Conservation (phyloP, 2,888 invertebrate species). For the Panopea generosa region DNA sequence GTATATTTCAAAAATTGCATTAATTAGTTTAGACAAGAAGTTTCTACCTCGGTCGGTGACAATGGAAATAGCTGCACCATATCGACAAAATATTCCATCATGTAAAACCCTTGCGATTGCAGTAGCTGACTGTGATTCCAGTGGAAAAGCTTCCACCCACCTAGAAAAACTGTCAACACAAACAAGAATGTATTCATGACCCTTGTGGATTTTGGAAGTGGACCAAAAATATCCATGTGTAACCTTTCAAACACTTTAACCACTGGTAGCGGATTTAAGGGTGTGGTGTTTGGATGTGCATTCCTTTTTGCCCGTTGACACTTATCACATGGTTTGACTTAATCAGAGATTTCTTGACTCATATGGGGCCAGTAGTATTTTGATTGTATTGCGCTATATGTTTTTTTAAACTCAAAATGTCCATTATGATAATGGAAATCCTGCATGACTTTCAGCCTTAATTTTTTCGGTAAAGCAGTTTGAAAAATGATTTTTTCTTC, state of each 20-base stretch:
- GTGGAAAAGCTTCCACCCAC: conserved; percentile 51
- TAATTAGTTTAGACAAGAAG: conserved; percentile 31
- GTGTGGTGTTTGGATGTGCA: conserved; percentile 12
- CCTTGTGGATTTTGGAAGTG: conserved; percentile 29
- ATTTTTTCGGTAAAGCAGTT: neutral
- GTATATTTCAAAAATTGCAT: conserved; percentile 47
- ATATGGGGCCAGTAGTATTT: conserved; percentile 60
- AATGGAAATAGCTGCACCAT: conserved; percentile 28
- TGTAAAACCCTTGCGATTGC: conserved; percentile 35
- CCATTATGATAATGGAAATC: conserved; percentile 22
- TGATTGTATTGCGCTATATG: conserved; percentile 14
- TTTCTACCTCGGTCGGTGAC: conserved; percentile 50
- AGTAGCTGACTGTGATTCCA: conserved; percentile 32
- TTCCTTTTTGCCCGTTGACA: conserved; percentile 55
- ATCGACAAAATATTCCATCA: conserved; percentile 38
- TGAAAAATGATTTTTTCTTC: conserved; percentile 22
- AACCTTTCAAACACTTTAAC: conserved; percentile 27
- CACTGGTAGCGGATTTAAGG: conserved; percentile 29
- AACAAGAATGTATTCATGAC: conserved; percentile 45
- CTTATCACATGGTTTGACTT: conserved; percentile 48
- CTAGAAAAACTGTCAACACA: conserved; percentile 40
- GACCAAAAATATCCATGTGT: conserved; percentile 32
- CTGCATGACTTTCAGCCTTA: neutral
- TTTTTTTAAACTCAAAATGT: conserved; percentile 27
- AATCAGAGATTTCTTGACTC: conserved; percentile 32